Evolutionary conservation across 2,113 vertebrate species (phyloP), one percentile per base, ranked within the genome.

Genomic region (Thamnophis sirtalis): DNA sequence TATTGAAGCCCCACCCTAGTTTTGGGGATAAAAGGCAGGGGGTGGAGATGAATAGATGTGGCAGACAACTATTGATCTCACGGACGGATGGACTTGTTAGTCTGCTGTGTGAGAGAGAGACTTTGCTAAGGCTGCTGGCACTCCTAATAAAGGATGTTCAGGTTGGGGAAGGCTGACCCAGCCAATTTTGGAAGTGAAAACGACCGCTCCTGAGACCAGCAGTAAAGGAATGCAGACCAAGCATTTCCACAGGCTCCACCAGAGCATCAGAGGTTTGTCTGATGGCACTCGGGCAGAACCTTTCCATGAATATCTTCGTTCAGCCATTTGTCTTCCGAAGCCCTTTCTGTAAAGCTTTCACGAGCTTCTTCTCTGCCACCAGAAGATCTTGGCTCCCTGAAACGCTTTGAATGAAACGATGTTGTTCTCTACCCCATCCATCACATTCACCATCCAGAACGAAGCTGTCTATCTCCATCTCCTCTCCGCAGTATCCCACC

Each of bases 381-480:
- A 95, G 93, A 95, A 94, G 95, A 95, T 94, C 91, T 93, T 93
- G 95, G 55, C 92, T 95, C 94, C 95, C 88, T 80, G 93, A 92
- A 93, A 89, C 93, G 93, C 43, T 95, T 97, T 87, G 92, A 95
- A 96, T 96, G 90, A 96, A 96, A 91, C 95, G 91, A 93, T 95
- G 90, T 86, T 51, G 91, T 92, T 26, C 53, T 96, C 96, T 96
- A 28, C 43, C 96, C 48, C 15, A 53, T 87, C 95, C 94, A 94
- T 96, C 93, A 94, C 91, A 0, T 94, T 96, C 93, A 95, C 94
- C 93, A 96, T 97, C 96, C 96, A 94, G 93, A 96, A 95, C 73
- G 94, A 95, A 96, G 92, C 84, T 96, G 92, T 94, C 93, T 80
- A 13, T 28, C 58, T 24, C 80, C 85, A 33, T 13, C 19, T 10